Evolutionary conservation across 2,888 invertebrate species (phyloP).

Genomic region (Homarus gammarus): DNA sequence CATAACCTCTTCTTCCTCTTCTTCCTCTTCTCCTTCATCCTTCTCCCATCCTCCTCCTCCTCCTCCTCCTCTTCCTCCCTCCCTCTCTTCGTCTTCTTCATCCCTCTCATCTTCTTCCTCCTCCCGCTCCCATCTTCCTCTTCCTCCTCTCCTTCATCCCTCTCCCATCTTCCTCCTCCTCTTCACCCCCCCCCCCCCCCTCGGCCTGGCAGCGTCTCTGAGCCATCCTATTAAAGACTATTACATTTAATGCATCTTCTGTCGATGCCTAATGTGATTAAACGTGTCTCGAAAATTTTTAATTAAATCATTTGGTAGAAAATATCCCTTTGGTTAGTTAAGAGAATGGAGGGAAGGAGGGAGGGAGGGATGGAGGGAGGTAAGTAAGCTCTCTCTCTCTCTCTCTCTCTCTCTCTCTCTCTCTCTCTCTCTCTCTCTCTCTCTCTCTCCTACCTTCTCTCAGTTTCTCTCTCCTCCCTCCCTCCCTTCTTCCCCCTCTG

Average conservation of each 20-base stretch:
- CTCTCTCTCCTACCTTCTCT: background rate
- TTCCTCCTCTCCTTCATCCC: background rate
- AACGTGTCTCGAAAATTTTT: conserved; percentile 67
- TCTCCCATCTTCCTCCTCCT: background rate
- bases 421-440: background rate
- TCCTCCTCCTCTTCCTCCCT: background rate
- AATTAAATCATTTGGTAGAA: conserved; percentile 64
- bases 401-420: background rate
- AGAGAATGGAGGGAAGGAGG: conserved; percentile 42
- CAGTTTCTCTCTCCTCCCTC: background rate
- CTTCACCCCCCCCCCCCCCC: background rate
- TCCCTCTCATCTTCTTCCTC: background rate
- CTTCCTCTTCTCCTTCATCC: background rate
- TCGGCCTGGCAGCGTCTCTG: conserved; percentile 28
- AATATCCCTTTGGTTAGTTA: conserved; percentile 63
- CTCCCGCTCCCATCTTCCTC: conserved; percentile 18
- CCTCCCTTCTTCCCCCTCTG: background rate
- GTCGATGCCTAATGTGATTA: conserved; percentile 69
- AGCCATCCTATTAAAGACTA: conserved; percentile 65
- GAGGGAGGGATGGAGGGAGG: background rate
- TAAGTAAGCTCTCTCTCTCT: conserved; percentile 23
- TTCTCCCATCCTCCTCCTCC: background rate
- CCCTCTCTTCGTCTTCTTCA: background rate
- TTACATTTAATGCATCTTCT: conserved; percentile 73
- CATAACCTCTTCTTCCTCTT: background rate